Evolutionary conservation across 2,888 invertebrate species (phyloP).

Genomic region (Leuctra nigra): DNA sequence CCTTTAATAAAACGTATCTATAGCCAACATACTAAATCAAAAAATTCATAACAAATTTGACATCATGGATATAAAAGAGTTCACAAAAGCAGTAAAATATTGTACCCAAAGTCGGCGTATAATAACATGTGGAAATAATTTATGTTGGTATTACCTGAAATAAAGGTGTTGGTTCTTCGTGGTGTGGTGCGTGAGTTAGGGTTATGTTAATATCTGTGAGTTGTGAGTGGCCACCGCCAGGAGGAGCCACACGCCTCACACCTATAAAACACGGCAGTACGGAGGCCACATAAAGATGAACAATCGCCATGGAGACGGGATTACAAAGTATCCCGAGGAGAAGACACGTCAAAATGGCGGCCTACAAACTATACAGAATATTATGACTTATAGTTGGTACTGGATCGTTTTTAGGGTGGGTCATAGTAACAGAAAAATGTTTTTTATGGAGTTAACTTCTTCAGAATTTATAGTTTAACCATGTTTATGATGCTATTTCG

Average conservation of each 20-base stretch:
- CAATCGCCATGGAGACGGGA: not conserved
- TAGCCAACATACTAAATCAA: too few relatives aligned
- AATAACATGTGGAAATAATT: slow-evolving; percentile 6
- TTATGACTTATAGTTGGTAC: slow-evolving; percentile 7
- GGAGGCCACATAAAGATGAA: too few relatives aligned
- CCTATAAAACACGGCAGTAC: too few relatives aligned
- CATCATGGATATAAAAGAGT: too few relatives aligned
- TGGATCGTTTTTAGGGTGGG: not conserved
- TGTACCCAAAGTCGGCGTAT: not conserved
- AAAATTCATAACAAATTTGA: too few relatives aligned
- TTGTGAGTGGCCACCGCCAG: not conserved
- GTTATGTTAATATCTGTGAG: not conserved
- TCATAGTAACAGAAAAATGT: not conserved
- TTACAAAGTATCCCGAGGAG: slow-evolving; percentile 9
- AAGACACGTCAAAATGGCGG: slow-evolving; percentile 1
- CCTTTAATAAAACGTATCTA: too few relatives aligned
- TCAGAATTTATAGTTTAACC: slow-evolving; percentile 43
- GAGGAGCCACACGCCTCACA: slow-evolving; percentile 1
- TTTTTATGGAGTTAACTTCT: too few relatives aligned
- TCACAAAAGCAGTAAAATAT: slow-evolving; percentile 8
- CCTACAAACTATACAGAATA: not conserved
- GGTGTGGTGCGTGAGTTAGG: not conserved
- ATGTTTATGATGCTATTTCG: slow-evolving; percentile 47
- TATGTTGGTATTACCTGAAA: not conserved
- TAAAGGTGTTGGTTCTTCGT: slow-evolving; percentile 14